Percentiles rank a stretch among this genome's conserved stretches.
phyloP scores from a whole-genome alignment of 2,888 invertebrate genomes.

The Caenorhabditis drosophilae region DNA sequence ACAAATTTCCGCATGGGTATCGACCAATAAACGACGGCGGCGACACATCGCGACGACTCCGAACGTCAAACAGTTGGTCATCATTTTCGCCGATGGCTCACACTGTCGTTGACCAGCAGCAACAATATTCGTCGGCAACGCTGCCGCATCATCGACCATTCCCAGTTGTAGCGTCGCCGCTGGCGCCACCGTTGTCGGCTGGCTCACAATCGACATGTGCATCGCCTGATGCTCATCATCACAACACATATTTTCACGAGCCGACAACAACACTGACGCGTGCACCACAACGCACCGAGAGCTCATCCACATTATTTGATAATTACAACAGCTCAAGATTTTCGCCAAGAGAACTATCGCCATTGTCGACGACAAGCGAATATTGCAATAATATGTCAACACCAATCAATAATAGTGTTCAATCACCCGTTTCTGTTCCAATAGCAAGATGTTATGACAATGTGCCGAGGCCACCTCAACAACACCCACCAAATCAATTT shows the following conservation, averaged over 20 bases:
- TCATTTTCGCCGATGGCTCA: slow-evolving; percentile 38
- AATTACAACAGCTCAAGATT: slow-evolving; percentile 11
- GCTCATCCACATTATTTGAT: slow-evolving; percentile 34
- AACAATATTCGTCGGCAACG: too few relatives aligned
- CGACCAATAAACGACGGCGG: slow-evolving; percentile 37
- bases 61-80: slow-evolving; percentile 44
- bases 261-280: slow-evolving; percentile 26
- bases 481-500: slow-evolving; percentile 6
- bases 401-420: slow-evolving; percentile 16
- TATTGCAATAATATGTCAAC: slow-evolving; percentile 38
- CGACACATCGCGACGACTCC: slow-evolving; percentile 6
- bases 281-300: slow-evolving; percentile 28
- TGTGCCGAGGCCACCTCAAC: slow-evolving; percentile 16
- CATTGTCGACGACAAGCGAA: slow-evolving; percentile 33
- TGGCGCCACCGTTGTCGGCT: too few relatives aligned
- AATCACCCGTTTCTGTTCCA: slow-evolving; percentile 20
- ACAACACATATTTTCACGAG: slow-evolving; percentile 18
- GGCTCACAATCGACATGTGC: slow-evolving; percentile 32
- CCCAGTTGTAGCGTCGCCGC: too few relatives aligned
- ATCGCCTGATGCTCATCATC: slow-evolving; percentile 31
- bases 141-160: slow-evolving; percentile 36
- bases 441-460: slow-evolving; percentile 26
- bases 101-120: slow-evolving; percentile 33
- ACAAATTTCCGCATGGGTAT: slow-evolving; percentile 46
- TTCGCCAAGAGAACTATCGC: slow-evolving; percentile 36